Conservation (phyloP, 2,888 invertebrate species). For the Amorpha juglandis region DNA sequence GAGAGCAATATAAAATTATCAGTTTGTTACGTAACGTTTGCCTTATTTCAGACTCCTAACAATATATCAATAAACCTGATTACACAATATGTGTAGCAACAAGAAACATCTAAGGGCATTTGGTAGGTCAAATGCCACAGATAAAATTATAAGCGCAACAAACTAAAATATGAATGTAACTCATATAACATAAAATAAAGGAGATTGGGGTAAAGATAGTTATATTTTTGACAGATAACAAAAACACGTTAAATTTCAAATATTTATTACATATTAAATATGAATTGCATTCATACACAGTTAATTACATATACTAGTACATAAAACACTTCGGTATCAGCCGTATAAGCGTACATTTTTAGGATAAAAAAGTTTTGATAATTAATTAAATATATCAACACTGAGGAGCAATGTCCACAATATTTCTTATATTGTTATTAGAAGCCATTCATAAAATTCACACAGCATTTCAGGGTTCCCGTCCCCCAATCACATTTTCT, state of each 20-base stretch:
- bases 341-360: background rate
- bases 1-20: no score
- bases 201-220: slow-evolving; percentile 41
- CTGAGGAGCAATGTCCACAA: no score
- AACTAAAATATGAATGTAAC: slow-evolving; percentile 77
- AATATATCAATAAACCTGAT: slow-evolving; percentile 4
- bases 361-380: background rate
- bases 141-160: slow-evolving; percentile 21
- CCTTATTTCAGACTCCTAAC: no score
- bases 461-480: no score
- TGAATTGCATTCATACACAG: slow-evolving; percentile 80
- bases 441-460: no score
- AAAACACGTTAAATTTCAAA: slow-evolving; percentile 69
- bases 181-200: slow-evolving; percentile 66
- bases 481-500: no score
- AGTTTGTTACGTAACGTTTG: no score
- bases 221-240: slow-evolving; percentile 40
- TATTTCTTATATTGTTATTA: no score
- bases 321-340: slow-evolving; percentile 21
- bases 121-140: slow-evolving; percentile 8
- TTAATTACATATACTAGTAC: slow-evolving; percentile 31
- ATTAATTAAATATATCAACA: background rate
- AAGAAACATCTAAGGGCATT: slow-evolving; percentile 12
- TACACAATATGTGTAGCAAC: background rate
- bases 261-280: slow-evolving; percentile 73